These are phyloP conservation scores for Colossoma macropomum DNA, from an alignment of 2,113 vertebrate genomes.

Conservation along the genomic window DNA sequence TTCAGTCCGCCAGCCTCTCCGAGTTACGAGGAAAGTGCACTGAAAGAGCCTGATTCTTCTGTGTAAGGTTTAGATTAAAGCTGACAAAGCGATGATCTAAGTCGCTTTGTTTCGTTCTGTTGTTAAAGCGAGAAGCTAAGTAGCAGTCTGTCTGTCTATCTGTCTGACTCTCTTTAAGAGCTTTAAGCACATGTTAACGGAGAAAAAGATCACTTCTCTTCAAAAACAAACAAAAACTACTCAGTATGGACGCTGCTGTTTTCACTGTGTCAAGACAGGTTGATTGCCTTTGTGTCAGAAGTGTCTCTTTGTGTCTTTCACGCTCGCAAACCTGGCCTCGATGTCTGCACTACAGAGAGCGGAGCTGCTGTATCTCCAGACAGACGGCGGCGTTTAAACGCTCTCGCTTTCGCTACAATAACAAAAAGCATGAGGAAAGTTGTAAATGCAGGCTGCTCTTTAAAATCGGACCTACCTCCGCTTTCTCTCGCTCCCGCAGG, in stretches of 20 bases:
- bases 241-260: neutral
- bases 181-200: neutral
- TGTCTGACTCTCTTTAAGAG: neutral
- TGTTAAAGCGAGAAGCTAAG: neutral
- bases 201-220: neutral
- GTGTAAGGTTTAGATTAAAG: neutral
- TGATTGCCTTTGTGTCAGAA: constrained; percentile 38
- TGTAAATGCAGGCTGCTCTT: neutral
- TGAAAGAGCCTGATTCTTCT: neutral
- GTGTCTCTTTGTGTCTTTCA: constrained; percentile 42
- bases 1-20: neutral
- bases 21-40: neutral
- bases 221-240: neutral
- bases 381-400: neutral
- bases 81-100: neutral
- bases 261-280: constrained; percentile 22
- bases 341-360: neutral
- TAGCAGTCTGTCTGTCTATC: neutral
- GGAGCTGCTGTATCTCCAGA: neutral
- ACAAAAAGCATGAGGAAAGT: neutral
- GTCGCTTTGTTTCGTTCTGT: constrained; percentile 25
- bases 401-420: neutral
- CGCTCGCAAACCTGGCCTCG: neutral
- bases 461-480: constrained; percentile 47
- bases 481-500: constrained; percentile 26